Conservation (phyloP, 2,113 vertebrate species). For the Typhlomys cinereus region DNA sequence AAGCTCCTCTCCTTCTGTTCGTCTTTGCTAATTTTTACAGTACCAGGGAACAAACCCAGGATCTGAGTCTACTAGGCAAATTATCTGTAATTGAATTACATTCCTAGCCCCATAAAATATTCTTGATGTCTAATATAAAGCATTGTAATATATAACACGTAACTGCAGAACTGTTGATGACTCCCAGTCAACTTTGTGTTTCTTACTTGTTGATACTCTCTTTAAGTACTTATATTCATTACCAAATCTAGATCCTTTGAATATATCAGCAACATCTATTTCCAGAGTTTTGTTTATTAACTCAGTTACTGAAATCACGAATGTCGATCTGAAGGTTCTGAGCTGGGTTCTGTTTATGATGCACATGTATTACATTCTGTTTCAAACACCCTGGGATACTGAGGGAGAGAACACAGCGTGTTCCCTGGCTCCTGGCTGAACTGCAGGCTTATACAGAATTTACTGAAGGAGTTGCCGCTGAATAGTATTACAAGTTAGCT, state of each 20-base stretch:
- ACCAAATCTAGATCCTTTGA: neutral
- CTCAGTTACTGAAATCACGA: neutral
- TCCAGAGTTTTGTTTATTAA: slow-evolving; percentile 1
- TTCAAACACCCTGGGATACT: neutral
- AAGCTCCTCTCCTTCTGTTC: too few relatives aligned
- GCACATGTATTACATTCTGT: neutral
- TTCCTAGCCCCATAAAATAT: neutral
- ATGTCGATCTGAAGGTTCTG: neutral
- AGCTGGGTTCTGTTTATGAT: neutral
- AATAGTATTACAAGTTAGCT: slow-evolving; percentile 52
- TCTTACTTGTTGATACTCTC: neutral
- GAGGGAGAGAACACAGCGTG: neutral
- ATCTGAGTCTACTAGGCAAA: neutral
- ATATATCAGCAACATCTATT: neutral
- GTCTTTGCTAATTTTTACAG: neutral
- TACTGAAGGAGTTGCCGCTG: neutral
- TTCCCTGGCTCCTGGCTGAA: neutral
- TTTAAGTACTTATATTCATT: neutral
- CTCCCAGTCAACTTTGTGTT: neutral
- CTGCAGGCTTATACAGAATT: neutral
- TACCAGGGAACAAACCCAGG: neutral
- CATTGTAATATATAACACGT: neutral
- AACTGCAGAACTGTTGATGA: neutral
- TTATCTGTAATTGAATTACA: neutral
- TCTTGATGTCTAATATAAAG: neutral